phyloP scores from a whole-genome alignment of 2,888 invertebrate species.

The Trissolcus japonicus region DNA sequence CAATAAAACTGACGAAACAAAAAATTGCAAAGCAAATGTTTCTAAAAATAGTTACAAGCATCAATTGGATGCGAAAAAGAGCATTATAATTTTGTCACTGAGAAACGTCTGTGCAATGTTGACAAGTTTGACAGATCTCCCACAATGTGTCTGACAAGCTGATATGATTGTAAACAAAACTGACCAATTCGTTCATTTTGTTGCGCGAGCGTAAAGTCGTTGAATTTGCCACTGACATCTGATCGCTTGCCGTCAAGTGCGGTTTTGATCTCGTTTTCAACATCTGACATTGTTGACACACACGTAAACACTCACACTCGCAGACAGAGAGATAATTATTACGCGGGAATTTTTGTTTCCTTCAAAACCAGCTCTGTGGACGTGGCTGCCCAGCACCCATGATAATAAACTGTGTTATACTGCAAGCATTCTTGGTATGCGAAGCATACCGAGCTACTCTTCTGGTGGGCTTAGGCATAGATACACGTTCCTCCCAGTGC shows the following conservation, averaged over 20 bases:
- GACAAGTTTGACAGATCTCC: too few relatives aligned
- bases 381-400: slow-evolving; percentile 34
- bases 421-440: slow-evolving; percentile 29
- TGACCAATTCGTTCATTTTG: slow-evolving; percentile 87
- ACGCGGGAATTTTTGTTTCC: slow-evolving; percentile 2
- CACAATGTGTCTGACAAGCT: too few relatives aligned
- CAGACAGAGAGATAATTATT: neutral
- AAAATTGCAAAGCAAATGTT: too few relatives aligned
- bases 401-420: slow-evolving; percentile 29
- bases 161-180: slow-evolving; percentile 15
- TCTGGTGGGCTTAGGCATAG: slow-evolving; percentile 14
- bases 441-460: slow-evolving; percentile 29
- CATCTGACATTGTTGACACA: slow-evolving; percentile 36
- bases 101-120: too few relatives aligned
- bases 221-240: slow-evolving; percentile 82
- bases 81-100: too few relatives aligned
- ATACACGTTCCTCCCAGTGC: slow-evolving; percentile 8
- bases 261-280: slow-evolving; percentile 81
- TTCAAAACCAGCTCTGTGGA: slow-evolving; percentile 28
- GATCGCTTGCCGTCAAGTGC: slow-evolving; percentile 84
- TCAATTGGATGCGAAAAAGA: too few relatives aligned
- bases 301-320: slow-evolving; percentile 11
- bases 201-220: slow-evolving; percentile 89
- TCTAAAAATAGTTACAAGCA: too few relatives aligned
- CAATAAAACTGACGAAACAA: too few relatives aligned